Percentiles rank a stretch among this genome's conserved stretches.
Conservation (phyloP, 2,113 vertebrate genomes). For the Stegastes partitus region DNA sequence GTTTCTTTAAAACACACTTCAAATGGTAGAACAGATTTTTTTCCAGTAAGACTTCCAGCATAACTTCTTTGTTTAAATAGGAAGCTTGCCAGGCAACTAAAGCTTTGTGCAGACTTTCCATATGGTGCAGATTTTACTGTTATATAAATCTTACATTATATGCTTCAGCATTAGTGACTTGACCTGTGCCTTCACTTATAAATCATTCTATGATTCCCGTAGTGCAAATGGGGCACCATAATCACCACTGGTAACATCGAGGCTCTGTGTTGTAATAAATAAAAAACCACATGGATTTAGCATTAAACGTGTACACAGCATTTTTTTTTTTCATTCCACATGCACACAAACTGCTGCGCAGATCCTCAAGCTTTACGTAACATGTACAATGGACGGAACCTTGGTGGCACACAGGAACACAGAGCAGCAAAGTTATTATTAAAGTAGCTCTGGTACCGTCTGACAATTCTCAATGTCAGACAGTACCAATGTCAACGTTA, state of each 20-base stretch:
- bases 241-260: slow-evolving; percentile 6
- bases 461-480: no score
- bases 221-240: background rate
- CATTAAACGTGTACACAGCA: background rate
- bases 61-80: background rate
- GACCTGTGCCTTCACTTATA: background rate
- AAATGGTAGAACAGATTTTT: background rate
- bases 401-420: background rate
- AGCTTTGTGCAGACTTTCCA: background rate
- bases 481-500: background rate
- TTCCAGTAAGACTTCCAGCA: background rate
- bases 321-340: background rate
- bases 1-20: background rate
- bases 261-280: background rate
- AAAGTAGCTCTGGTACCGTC: background rate
- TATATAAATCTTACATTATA: background rate
- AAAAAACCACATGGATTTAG: background rate
- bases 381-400: background rate
- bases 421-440: background rate
- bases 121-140: background rate
- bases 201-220: background rate
- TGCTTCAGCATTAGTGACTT: slow-evolving; percentile 10
- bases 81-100: background rate
- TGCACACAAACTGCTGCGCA: background rate
- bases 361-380: background rate